Evolutionary conservation across 2,797 vertebrate genomes (phyloP).

Genomic region (Oceanodroma leucorhoa): DNA sequence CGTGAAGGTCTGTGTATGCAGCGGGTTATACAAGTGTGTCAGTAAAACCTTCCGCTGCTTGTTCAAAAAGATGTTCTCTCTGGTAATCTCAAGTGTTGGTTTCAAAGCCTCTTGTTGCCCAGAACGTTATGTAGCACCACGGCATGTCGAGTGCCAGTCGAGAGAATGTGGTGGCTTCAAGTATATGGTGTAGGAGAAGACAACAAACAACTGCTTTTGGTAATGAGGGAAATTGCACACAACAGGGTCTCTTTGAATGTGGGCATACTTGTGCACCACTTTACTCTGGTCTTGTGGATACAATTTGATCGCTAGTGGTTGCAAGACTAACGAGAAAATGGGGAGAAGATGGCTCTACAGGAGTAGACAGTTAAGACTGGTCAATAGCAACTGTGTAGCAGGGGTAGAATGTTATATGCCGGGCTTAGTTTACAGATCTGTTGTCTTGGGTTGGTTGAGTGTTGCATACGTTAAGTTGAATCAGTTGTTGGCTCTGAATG

Average conservation of each 20-base stretch:
- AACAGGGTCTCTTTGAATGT: accelerated
- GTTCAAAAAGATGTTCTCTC: neutral
- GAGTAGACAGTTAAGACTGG: neutral
- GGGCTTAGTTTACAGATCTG: neutral
- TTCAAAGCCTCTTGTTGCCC: neutral
- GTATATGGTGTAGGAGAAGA: neutral
- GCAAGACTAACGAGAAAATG: neutral
- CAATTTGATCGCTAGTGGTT: neutral
- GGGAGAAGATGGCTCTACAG: neutral
- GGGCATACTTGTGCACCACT: neutral
- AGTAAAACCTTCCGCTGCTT: neutral
- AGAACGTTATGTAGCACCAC: accelerated
- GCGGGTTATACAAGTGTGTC: neutral
- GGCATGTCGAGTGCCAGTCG: neutral
- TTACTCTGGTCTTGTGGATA: neutral
- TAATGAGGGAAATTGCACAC: neutral
- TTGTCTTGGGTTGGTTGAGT: neutral
- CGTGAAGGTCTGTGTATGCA: neutral
- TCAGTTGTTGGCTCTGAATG: neutral
- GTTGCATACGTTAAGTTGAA: neutral
- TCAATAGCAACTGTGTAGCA: neutral
- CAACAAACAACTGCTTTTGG: neutral
- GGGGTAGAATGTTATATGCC: accelerated
- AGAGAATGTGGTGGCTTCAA: neutral
- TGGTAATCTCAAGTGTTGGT: accelerated